Conservation (phyloP, 1,140 invertebrate genomes). For the Adoxophyes honmai region DNA sequence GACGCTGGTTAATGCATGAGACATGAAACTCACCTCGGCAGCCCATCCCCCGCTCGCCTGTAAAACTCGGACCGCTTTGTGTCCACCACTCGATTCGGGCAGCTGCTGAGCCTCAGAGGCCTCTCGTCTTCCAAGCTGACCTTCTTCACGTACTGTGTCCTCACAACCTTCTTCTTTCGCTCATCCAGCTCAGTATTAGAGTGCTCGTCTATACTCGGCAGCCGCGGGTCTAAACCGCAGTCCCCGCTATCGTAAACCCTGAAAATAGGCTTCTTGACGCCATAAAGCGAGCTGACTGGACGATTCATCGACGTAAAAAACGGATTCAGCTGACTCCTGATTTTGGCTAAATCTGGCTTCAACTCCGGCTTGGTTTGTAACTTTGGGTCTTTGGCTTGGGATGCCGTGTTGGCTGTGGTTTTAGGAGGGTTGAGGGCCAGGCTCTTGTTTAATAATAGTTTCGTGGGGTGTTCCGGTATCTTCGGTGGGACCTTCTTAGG, state of each 20-base stretch:
- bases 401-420: background rate
- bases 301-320: conserved; percentile 18
- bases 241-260: conserved; percentile 54
- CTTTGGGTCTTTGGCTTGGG: background rate
- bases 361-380: background rate
- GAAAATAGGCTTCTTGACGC: conserved; percentile 39
- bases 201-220: conserved; percentile 61
- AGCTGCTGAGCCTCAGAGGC: conserved; percentile 33
- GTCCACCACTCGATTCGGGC: conserved; percentile 34
- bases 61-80: conserved; percentile 41
- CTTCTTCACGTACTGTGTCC: conserved; percentile 31
- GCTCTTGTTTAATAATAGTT: too few relatives aligned
- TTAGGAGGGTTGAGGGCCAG: too few relatives aligned
- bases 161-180: conserved; percentile 20
- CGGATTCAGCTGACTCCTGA: conserved; percentile 19
- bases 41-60: conserved; percentile 45
- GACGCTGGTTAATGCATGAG: too few relatives aligned
- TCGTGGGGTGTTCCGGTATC: too few relatives aligned
- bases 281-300: conserved; percentile 20
- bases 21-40: conserved; percentile 39
- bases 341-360: background rate
- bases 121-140: conserved; percentile 35
- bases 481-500: background rate
- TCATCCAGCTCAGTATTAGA: conserved; percentile 39
- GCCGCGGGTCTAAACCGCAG: conserved; percentile 33